These are phyloP conservation scores for Scyliorhinus canicula DNA, from an alignment of 2,797 vertebrate species.

Conservation along the genomic window DNA sequence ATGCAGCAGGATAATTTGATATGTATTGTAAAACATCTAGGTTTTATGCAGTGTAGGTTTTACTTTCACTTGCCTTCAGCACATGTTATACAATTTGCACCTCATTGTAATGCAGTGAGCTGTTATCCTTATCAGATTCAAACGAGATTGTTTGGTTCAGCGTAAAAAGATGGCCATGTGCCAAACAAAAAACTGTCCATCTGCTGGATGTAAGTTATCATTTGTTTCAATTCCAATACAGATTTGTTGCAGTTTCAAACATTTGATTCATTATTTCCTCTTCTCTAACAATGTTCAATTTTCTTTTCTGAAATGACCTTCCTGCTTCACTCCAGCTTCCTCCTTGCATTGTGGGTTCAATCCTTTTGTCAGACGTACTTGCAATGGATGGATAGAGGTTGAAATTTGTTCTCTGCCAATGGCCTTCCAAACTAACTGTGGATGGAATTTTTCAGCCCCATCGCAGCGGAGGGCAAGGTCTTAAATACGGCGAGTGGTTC, in stretches of 20 bases:
- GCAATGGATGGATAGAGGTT: background rate
- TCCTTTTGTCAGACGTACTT: background rate
- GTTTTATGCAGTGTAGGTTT: background rate
- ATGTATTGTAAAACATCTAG: conserved; percentile 29
- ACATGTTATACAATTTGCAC: conserved; percentile 34
- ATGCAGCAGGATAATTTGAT: conserved; percentile 32
- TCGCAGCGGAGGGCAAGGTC: too few relatives aligned
- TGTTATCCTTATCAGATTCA: conserved; percentile 37
- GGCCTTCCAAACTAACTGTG: background rate
- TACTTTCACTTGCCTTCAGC: conserved; percentile 12
- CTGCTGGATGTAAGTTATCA: conserved; percentile 35
- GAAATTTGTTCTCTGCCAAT: background rate
- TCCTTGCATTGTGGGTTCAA: background rate
- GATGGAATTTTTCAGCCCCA: too few relatives aligned
- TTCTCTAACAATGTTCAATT: conserved; percentile 31
- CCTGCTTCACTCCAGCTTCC: background rate
- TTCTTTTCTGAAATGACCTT: background rate
- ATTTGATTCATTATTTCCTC: conserved; percentile 25
- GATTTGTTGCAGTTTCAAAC: conserved; percentile 17
- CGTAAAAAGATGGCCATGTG: conserved; percentile 25
- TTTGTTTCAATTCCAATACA: conserved; percentile 36
- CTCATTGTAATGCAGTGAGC: conserved; percentile 37
- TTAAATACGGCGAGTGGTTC: too few relatives aligned
- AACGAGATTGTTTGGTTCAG: conserved; percentile 20
- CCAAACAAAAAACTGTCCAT: conserved; percentile 31